These are phyloP conservation scores for Sarcophaga variegata DNA, from an alignment of 2,888 invertebrate species.

Conservation along the genomic window DNA sequence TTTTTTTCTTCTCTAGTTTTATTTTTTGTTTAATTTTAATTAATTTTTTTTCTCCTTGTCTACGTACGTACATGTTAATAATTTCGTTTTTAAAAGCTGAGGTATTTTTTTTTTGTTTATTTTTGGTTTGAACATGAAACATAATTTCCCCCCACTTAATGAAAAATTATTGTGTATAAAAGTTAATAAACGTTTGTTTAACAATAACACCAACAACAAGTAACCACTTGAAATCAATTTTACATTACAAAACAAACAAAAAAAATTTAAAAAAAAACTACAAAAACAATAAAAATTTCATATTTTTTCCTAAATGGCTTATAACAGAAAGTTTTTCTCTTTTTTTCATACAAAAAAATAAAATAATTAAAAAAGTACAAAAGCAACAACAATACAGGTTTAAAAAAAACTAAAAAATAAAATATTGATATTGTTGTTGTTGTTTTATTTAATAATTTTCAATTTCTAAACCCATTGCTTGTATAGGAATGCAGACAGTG, in stretches of 20 bases:
- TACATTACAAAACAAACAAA: neutral
- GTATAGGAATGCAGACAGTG: neutral
- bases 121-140: conserved; percentile 16
- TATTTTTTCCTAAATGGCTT: conserved; percentile 15
- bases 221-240: conserved; percentile 40
- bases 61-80: neutral
- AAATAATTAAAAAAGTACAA: neutral
- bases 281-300: too few species aligned
- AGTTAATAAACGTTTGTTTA: neutral
- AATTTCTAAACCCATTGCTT: neutral
- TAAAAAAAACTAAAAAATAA: too few species aligned
- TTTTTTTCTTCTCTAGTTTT: too few species aligned
- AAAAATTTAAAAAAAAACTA: too few species aligned
- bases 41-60: too few species aligned
- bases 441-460: conserved; percentile 1
- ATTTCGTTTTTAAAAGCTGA: too few species aligned
- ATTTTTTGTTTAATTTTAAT: too few species aligned
- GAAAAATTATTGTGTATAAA: neutral
- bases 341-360: neutral
- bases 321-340: conserved; percentile 31
- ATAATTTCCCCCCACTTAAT: conserved; percentile 44
- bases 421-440: conserved; percentile 21
- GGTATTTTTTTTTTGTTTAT: too few species aligned
- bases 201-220: neutral
- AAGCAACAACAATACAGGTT: neutral